phyloP scores from a whole-genome alignment of 2,888 invertebrate species.

The Troilus luridus region DNA sequence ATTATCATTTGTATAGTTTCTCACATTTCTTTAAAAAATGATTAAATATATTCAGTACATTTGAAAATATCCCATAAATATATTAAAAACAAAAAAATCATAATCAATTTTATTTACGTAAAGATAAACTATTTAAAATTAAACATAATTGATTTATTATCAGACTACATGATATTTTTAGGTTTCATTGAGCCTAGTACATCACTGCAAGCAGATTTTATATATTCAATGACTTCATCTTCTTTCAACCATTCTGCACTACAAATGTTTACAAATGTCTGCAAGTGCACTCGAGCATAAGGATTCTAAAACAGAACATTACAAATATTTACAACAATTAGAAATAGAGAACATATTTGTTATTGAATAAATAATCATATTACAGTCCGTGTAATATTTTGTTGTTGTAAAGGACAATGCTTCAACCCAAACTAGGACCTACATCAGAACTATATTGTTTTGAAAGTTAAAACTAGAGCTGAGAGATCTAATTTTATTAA shows the following conservation, averaged over 20 bases:
- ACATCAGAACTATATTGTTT: no score
- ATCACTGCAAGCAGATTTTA: conserved; percentile 18
- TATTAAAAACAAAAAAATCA: not conserved
- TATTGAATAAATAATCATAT: no score
- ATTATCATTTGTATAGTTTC: no score
- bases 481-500: no score
- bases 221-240: not conserved
- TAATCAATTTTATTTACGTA: not conserved
- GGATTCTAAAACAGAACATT: conserved; percentile 5
- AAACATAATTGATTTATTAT: not conserved
- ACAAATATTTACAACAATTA: not conserved
- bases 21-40: no score
- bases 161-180: not conserved
- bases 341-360: not conserved
- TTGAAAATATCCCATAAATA: not conserved
- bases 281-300: conserved; percentile 24
- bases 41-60: not conserved
- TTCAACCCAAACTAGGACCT: no score
- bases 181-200: not conserved
- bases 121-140: not conserved
- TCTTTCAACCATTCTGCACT: not conserved
- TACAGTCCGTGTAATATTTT: no score
- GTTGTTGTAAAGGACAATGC: no score
- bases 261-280: conserved; percentile 24
- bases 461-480: no score